Conservation (phyloP, 2,113 vertebrate species). For the Castor canadensis region DNA sequence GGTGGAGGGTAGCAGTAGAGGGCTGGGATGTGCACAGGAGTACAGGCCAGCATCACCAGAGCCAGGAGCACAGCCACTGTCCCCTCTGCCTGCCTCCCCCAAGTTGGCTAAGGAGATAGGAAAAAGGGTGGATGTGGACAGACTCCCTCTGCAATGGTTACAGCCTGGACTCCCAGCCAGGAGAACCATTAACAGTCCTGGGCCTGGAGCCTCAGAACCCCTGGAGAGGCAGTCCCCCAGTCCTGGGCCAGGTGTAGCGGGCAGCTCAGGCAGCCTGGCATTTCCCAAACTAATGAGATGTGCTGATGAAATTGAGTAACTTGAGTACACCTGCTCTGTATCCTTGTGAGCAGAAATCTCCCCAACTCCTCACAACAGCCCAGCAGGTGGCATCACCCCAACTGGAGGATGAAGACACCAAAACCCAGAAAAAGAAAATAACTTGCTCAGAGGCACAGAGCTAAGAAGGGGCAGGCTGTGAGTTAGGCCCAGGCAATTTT, state of each 20-base stretch:
- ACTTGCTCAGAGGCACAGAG: not conserved
- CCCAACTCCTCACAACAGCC: not conserved
- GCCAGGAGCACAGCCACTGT: not conserved
- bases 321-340: not conserved
- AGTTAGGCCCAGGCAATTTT: not conserved
- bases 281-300: not conserved
- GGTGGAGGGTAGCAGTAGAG: too few relatives aligned
- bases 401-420: not conserved
- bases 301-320: rapidly evolving
- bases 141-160: not conserved
- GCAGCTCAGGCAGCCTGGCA: not conserved
- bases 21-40: not conserved
- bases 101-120: not conserved
- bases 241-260: not conserved
- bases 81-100: not conserved
- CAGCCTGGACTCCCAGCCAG: not conserved
- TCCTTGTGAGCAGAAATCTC: not conserved
- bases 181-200: not conserved
- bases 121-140: not conserved
- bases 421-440: not conserved
- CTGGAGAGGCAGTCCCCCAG: too few relatives aligned
- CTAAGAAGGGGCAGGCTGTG: not conserved
- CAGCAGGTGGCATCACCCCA: not conserved
- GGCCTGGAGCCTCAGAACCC: not conserved
- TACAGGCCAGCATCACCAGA: not conserved